Percentiles rank a stretch among this genome's conserved stretches.
phyloP scores from a whole-genome alignment of 2,797 vertebrate genomes.

The Lophius americanus region DNA sequence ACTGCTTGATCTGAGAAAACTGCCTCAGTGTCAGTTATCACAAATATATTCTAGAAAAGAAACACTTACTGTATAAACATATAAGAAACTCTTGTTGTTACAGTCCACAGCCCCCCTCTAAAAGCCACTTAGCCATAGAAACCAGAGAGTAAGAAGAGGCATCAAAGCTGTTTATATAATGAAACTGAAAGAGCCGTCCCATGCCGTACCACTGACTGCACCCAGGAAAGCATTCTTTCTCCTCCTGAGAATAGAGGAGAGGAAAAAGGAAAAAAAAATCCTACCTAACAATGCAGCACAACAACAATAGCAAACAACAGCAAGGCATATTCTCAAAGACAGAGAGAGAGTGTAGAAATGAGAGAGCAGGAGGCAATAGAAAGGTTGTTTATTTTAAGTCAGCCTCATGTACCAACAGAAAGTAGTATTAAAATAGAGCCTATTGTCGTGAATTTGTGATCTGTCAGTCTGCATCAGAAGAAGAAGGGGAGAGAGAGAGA shows the following conservation, averaged over 20 bases:
- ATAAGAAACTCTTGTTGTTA: constrained; percentile 60
- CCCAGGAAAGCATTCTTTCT: constrained; percentile 73
- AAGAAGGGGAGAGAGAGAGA: constrained; percentile 49
- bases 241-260: constrained; percentile 69
- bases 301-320: constrained; percentile 65
- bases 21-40: constrained; percentile 7
- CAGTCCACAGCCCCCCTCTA: constrained; percentile 69
- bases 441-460: constrained; percentile 78
- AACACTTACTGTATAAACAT: constrained; percentile 19
- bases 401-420: constrained; percentile 71
- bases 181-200: constrained; percentile 74
- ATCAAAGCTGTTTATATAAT: constrained; percentile 84
- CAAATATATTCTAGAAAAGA: constrained; percentile 22
- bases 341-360: constrained; percentile 54
- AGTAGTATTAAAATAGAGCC: constrained; percentile 77
- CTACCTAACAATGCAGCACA: constrained; percentile 73
- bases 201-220: constrained; percentile 74
- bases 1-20: constrained; percentile 15
- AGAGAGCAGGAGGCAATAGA: constrained; percentile 67
- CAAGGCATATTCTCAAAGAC: constrained; percentile 52
- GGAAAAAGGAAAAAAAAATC: constrained; percentile 58
- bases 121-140: constrained; percentile 79
- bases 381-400: constrained; percentile 81
- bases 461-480: constrained; percentile 69
- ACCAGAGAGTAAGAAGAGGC: constrained; percentile 68